Evolutionary conservation across 64 coral and sea anemone species (phyloP), one percentile per base, ranked within the genome.

Genomic region (Porites lutea): DNA sequence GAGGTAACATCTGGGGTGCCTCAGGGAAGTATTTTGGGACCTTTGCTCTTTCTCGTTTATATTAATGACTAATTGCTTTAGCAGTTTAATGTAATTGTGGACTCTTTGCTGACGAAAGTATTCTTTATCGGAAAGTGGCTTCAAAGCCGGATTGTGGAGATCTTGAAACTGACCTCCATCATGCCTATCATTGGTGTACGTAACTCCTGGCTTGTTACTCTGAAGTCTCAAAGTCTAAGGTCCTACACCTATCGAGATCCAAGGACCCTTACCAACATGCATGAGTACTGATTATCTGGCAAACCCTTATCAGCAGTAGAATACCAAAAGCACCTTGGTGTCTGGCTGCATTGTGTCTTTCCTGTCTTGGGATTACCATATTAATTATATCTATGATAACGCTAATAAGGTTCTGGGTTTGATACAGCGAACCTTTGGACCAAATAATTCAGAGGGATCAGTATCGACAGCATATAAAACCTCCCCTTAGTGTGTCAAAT

Each of bases 371-470:
- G 20, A 78, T 48, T 78, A 78, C 52, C 19, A 78, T 78, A 14
- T 48, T 37, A 43, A 52, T 48, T 78, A 16, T 78, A 3, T 78
- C 16, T 78, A 3, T 78, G 75, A 14, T 48, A 79, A n/a, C n/a
- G n/a, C n/a, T n/a, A n/a, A n/a, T 48, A 62, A 68, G 81, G 59
- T 84, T 48, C 47, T 84, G 14, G 81, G 59, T 46, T 49, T 84
- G n/a, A 84, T 66, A 84, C 7, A 61, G 22, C 59, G 81, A 90
- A 27, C 88, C 14, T 81, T 90, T 79, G 76, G 88, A 2, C 64
- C 60, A 54, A 90, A 90, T 27, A 79, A 61, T 78, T 66, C 44
- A 52, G 75, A 59, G 80, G 88, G 73, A 6, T n/a, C n/a, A n/a
- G 62, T 90, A 6, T 75, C 61, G 61, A 69, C 50, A 51, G 75